Evolutionary conservation across 2,888 invertebrate species (phyloP).

Genomic region (Brachylomia viminalis): DNA sequence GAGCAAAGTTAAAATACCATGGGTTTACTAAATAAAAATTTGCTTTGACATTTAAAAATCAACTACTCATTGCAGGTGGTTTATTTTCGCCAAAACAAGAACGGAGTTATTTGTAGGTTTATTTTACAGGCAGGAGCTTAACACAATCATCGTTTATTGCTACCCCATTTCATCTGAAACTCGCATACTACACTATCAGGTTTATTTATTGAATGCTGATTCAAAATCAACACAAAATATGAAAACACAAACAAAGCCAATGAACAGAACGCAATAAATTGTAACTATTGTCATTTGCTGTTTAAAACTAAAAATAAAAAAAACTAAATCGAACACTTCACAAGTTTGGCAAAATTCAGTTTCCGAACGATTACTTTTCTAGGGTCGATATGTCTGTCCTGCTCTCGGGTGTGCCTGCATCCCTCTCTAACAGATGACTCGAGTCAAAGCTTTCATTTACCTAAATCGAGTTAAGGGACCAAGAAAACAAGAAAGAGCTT

Average conservation of each 20-base stretch:
- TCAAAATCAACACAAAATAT: constrained; percentile 12
- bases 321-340: constrained; percentile 57
- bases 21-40: neutral
- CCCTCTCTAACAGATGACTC: constrained; percentile 73
- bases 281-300: constrained; percentile 11
- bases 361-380: constrained; percentile 69
- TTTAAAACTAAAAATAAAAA: constrained; percentile 33
- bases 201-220: constrained; percentile 25
- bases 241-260: constrained; percentile 30
- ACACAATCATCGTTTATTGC: constrained; percentile 13
- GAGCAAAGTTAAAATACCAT: neutral
- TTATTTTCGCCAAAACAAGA: neutral
- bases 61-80: too few species aligned
- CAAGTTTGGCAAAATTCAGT: constrained; percentile 66
- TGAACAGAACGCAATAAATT: constrained; percentile 23
- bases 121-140: constrained; percentile 2
- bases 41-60: neutral
- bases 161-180: constrained; percentile 16
- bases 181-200: neutral
- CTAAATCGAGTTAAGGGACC: constrained; percentile 84
- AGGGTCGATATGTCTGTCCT: constrained; percentile 41
- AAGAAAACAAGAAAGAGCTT: constrained; percentile 84
- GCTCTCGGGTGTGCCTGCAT: constrained; percentile 33
- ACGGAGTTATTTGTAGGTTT: neutral
- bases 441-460: constrained; percentile 80